phyloP scores from a whole-genome alignment of 2,888 invertebrate species.

The Cephus pygmeus region DNA sequence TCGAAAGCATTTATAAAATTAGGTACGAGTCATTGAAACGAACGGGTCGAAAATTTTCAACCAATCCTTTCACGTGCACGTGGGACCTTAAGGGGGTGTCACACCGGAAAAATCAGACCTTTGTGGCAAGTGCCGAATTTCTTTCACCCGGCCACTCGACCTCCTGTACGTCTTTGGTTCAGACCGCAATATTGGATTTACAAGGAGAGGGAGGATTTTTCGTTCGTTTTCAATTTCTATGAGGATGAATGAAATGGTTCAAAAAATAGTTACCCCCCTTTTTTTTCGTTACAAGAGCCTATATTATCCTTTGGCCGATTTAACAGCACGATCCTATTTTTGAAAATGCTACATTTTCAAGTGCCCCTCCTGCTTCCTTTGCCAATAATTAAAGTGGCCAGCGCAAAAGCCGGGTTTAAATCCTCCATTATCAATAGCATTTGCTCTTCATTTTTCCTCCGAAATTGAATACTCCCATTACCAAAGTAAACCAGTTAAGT shows the following conservation, averaged over 20 bases:
- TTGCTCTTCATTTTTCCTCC: neutral
- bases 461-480: neutral
- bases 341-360: neutral
- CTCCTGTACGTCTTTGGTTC: neutral
- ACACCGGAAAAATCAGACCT: conserved; percentile 33
- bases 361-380: neutral
- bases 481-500: neutral
- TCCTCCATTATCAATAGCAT: neutral
- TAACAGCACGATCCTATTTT: neutral
- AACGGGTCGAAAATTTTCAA: conserved; percentile 20
- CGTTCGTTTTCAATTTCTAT: neutral
- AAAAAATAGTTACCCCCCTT: neutral
- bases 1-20: neutral
- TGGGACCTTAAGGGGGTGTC: conserved; percentile 10
- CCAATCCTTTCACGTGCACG: conserved; percentile 21
- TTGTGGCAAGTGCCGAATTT: conserved; percentile 29
- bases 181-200: neutral
- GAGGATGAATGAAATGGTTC: neutral
- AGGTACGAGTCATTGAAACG: conserved; percentile 17
- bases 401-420: neutral
- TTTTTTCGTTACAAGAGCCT: neutral
- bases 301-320: neutral
- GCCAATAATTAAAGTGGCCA: neutral
- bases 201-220: neutral
- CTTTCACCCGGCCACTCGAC: conserved; percentile 10